Evolutionary conservation across 2,113 vertebrate species (phyloP).

Genomic region (Nothocercus nigrocapillus): DNA sequence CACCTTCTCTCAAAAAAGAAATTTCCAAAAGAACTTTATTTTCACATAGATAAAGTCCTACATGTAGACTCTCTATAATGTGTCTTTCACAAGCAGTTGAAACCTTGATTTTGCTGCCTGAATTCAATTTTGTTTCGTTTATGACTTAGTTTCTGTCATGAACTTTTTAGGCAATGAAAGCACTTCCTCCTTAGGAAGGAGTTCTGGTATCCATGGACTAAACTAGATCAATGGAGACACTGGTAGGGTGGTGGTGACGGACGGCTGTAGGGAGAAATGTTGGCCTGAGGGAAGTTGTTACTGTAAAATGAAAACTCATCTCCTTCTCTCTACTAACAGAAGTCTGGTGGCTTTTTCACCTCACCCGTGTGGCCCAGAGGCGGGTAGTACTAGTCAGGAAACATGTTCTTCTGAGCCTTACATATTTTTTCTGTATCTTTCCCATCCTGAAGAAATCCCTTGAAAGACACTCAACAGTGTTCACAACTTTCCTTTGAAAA

Average conservation of each 20-base stretch:
- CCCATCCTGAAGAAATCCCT: background rate
- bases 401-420: background rate
- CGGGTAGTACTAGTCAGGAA: background rate
- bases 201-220: background rate
- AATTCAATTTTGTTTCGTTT: background rate
- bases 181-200: background rate
- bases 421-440: background rate
- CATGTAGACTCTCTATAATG: background rate
- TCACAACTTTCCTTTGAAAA: background rate
- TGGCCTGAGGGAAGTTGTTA: rapidly evolving
- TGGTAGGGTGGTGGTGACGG: background rate
- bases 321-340: background rate
- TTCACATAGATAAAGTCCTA: background rate
- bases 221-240: background rate
- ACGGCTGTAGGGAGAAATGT: background rate
- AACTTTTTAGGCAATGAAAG: background rate
- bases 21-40: background rate
- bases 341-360: background rate
- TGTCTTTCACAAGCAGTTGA: background rate
- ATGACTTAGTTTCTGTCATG: background rate
- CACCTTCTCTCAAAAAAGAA: background rate
- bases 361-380: background rate
- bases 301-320: background rate
- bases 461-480: background rate
- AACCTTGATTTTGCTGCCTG: background rate